Base-by-base conservation (phyloP, 2,888 invertebrate genomes). In the Eilema caniola region DNA sequence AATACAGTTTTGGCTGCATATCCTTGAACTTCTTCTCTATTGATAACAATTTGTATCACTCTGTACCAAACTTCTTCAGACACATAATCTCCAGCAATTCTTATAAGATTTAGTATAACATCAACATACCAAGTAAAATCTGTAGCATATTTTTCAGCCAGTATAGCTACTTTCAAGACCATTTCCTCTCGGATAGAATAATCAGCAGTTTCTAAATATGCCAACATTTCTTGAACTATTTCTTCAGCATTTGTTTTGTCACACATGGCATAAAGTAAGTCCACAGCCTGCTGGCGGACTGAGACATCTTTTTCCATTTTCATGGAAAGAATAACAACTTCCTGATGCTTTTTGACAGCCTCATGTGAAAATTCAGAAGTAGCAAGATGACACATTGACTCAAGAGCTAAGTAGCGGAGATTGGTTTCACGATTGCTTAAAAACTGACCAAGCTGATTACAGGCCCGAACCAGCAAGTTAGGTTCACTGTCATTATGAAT, bases 1-100 rank as follows among this genome's bases (percentile, higher is more conserved):
- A 99, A 99, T 31, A 99, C 99, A 69, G 99, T 99, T 96, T 99
- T 99, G 66, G 99, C 99, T 74, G 99, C 99, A 95, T 99, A 99
- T 25, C 99, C 99, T 95, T 99, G 99, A 2, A 99, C 99, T 95
- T 99, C 99, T 91, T 99, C 99, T 85, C 99, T 97, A 91, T 99
- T 99, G 81, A 99, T 99, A 53, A 99, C 99, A 89, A 99, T 99
- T 95, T 99, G 99, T 85, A 99, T 99, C 69, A 99, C 99, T 90
- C 99, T 96, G 93, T 99, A 99, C 99, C 99, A 99, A 56, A 99
- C 99, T 95, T 99, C 99, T 93, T 99, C 99, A 72, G 99, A 99
- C 33, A 99, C 99, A 95, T 99, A 99, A 93, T 99, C 99, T 72
- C 99, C 99, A 84, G 99, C 99, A 95, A 99, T 99, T 95, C 99